A percentile compares a stretch with the other conserved stretches of the same genome.
These are phyloP conservation scores for Talpa occidentalis DNA, from an alignment of 2,113 vertebrate species.

Conservation along the genomic window DNA sequence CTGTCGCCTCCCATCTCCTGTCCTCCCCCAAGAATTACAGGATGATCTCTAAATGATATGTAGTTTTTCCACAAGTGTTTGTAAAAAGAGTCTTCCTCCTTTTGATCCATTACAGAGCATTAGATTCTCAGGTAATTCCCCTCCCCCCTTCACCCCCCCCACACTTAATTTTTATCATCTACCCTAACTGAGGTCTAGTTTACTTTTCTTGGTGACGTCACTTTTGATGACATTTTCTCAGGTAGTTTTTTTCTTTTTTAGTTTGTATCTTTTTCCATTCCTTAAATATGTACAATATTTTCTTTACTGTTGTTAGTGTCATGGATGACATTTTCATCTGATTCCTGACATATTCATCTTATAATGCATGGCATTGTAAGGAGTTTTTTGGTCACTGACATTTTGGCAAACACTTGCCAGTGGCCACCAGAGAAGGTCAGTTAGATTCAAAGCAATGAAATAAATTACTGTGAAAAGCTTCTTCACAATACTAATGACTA, in stretches of 20 bases:
- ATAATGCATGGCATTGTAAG: slow-evolving; percentile 61
- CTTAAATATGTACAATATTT: slow-evolving; percentile 53
- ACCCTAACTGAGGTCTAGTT: slow-evolving; percentile 17
- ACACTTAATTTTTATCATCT: neutral
- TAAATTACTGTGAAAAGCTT: slow-evolving; percentile 46
- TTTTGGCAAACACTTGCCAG: slow-evolving; percentile 76
- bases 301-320: slow-evolving; percentile 65
- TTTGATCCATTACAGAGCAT: neutral
- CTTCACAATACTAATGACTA: neutral
- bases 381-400: slow-evolving; percentile 71
- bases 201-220: slow-evolving; percentile 29
- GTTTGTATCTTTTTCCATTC: slow-evolving; percentile 49
- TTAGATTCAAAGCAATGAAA: slow-evolving; percentile 36
- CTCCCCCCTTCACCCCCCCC: neutral
- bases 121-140: neutral
- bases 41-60: neutral
- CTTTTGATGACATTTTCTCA: slow-evolving; percentile 61
- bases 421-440: slow-evolving; percentile 75
- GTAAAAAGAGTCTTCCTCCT: neutral
- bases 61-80: neutral
- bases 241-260: slow-evolving; percentile 46
- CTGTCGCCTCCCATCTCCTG: neutral
- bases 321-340: slow-evolving; percentile 78
- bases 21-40: neutral
- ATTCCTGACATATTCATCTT: slow-evolving; percentile 77